phyloP scores from a whole-genome alignment of 2,113 vertebrate species.

The Ophthalmolycus amberensis region DNA sequence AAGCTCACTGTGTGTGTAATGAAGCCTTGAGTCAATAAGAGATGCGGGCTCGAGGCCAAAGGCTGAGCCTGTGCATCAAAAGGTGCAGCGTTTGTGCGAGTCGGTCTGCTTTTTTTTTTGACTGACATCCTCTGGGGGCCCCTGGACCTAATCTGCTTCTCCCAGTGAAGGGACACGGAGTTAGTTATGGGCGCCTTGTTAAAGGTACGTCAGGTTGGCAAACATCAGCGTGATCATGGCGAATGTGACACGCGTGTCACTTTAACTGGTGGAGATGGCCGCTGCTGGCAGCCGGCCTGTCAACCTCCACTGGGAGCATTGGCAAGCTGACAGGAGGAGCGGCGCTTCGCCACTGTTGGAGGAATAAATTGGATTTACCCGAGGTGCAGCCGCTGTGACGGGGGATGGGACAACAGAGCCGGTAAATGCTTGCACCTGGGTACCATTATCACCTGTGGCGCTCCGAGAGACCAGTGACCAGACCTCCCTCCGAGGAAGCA shows the following conservation, averaged over 20 bases:
- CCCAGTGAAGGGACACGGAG: constrained; percentile 50
- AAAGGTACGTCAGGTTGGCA: constrained; percentile 74
- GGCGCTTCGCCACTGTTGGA: constrained; percentile 61
- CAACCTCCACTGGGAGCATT: constrained; percentile 70
- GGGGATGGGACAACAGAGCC: constrained; percentile 38
- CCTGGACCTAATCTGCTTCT: constrained; percentile 40
- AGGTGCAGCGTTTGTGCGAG: constrained; percentile 40
- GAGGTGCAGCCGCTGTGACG: constrained; percentile 42
- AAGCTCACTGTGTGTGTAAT: constrained; percentile 81
- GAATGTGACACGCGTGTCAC: constrained; percentile 76
- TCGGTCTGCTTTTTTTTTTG: constrained; percentile 31
- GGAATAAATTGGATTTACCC: constrained; percentile 74
- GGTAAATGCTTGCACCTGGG: constrained; percentile 62
- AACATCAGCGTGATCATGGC: constrained; percentile 71
- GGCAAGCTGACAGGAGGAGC: constrained; percentile 74
- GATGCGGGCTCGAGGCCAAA: constrained; percentile 77
- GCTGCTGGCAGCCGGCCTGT: constrained; percentile 73
- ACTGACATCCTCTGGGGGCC: constrained; percentile 68
- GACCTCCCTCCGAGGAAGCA: constrained; percentile 35
- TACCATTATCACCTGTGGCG: constrained; percentile 57
- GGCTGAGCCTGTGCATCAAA: constrained; percentile 62
- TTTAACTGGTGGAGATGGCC: constrained; percentile 75
- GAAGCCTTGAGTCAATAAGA: constrained; percentile 79
- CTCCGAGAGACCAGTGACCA: constrained; percentile 21
- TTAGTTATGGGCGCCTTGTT: constrained; percentile 75